Evolutionary conservation across 2,797 vertebrate genomes (phyloP).

Genomic region (Chaetodon trifasciatus): DNA sequence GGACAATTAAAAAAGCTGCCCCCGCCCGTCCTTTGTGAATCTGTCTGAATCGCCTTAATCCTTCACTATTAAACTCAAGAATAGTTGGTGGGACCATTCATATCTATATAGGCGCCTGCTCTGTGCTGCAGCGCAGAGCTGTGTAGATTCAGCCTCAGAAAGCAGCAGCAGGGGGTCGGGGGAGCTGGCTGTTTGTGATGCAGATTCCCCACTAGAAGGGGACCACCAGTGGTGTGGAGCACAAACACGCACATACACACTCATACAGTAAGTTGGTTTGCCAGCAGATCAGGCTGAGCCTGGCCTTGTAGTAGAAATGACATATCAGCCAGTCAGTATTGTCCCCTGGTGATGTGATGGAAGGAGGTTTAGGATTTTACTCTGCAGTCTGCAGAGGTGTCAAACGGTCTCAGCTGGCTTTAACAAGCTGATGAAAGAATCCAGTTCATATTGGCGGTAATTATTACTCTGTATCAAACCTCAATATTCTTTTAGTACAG

Average conservation of each 20-base stretch:
- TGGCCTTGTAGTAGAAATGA: constrained; percentile 15
- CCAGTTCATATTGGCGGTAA: background rate
- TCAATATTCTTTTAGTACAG: background rate
- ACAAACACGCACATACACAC: constrained; percentile 30
- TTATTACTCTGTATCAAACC: background rate
- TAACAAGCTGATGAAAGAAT: background rate
- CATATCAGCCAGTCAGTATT: background rate
- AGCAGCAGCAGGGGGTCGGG: constrained; percentile 53
- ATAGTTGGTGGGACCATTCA: constrained; percentile 68
- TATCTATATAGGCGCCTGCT: constrained; percentile 46
- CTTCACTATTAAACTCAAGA: constrained; percentile 75
- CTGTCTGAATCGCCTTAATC: constrained; percentile 80
- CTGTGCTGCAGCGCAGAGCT: constrained; percentile 37
- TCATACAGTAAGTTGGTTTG: constrained; percentile 18
- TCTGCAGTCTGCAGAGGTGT: constrained; percentile 8
- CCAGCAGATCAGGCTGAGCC: constrained; percentile 20
- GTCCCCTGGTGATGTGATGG: constrained; percentile 33
- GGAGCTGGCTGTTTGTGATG: constrained; percentile 69
- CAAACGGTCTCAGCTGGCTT: background rate
- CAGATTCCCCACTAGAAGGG: constrained; percentile 60
- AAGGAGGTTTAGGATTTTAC: constrained; percentile 16
- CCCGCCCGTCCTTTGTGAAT: constrained; percentile 77
- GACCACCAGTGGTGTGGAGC: constrained; percentile 75
- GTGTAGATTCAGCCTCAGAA: constrained; percentile 60
- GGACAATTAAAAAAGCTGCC: constrained; percentile 69